Evolutionary conservation across 2,888 invertebrate genomes (phyloP), one percentile per base, ranked within the genome.

Genomic region (Lochmaea crataegi): DNA sequence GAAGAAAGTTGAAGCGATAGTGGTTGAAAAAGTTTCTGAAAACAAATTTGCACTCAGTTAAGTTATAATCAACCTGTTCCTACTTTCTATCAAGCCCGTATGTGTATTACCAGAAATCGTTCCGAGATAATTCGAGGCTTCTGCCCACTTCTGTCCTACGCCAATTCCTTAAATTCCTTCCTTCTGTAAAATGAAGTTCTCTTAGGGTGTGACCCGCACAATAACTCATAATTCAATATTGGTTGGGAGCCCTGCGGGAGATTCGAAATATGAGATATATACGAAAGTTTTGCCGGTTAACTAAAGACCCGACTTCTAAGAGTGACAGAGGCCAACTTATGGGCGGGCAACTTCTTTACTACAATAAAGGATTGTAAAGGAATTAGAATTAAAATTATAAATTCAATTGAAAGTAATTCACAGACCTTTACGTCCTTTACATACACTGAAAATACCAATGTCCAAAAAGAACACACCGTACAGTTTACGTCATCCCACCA

Each of bases 171-270:
- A 74, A 65, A 75, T 67, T 72, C 72, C 69, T 63, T 48, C 68
- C 76, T 74, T 71, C 71, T 66, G 63, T 68, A 70, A 72, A 72
- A 70, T 65, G 73, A 70, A 70, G 75, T 73, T 75, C 73, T 72
- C 73, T 66, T 64, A 60, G 76, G 75, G 78, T 76, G 78, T 78
- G 76, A 76, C 76, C 78, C 73, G 68, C 66, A 74, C 77, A 70
- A 78, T 76, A 78, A 78, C 76, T 78, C 76, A 78, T 78, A 78
- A 76, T 78, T 78, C 78, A 76, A 76, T 78, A 78, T 76, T 75
- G 76, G 77, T 61, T 69, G 57, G 72, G 69, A 38, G 71, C 72
- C 76, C 70, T 73, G 72, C 67, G 76, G 76, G 76, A 75, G 70
- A 75, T 76, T 74, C 72, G 65, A 64, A 72, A 72, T 72, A 70